A percentile compares a stretch with the other conserved stretches of the same genome.
phyloP scores from a whole-genome alignment of 2,888 invertebrate species.

The Lepetodrilus schrolli region DNA sequence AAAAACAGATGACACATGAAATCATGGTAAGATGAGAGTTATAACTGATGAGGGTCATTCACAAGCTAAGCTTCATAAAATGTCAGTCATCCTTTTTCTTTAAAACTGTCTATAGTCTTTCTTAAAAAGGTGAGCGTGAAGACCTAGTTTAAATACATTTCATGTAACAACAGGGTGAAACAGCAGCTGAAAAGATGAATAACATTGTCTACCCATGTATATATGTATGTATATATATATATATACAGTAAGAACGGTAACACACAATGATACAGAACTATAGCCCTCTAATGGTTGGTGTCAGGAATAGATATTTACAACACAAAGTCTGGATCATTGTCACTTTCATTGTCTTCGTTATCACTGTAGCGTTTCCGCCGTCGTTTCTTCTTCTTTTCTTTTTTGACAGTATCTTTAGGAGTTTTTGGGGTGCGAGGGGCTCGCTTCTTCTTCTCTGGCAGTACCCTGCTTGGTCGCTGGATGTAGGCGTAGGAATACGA shows the following conservation, averaged over 20 bases:
- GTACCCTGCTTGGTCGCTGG: conserved; percentile 12
- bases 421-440: conserved; percentile 30
- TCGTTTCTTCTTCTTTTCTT: conserved; percentile 61
- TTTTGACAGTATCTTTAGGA: conserved; percentile 21
- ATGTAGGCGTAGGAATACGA: conserved; percentile 29
- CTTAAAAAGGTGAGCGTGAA: conserved; percentile 12
- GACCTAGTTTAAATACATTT: background rate
- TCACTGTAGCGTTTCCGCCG: conserved; percentile 62
- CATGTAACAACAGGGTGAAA: background rate
- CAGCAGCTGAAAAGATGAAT: conserved; percentile 25
- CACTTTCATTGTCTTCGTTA: conserved; percentile 64
- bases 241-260: conserved; percentile 30
- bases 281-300: conserved; percentile 9
- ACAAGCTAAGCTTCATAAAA: conserved; percentile 20
- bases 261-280: conserved; percentile 12
- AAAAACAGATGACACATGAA: conserved; percentile 28
- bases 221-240: background rate
- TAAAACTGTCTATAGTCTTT: background rate
- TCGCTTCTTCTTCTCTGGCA: conserved; percentile 21
- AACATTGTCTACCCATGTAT: conserved; percentile 19
- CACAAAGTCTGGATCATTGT: conserved; percentile 69
- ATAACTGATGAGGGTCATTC: conserved; percentile 11
- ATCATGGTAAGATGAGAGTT: conserved; percentile 19
- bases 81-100: conserved; percentile 20
- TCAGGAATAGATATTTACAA: conserved; percentile 57